Evolutionary conservation across 2,113 vertebrate species (phyloP), one percentile per base, ranked within the genome.

Genomic region (Tylochromis polylepis): DNA sequence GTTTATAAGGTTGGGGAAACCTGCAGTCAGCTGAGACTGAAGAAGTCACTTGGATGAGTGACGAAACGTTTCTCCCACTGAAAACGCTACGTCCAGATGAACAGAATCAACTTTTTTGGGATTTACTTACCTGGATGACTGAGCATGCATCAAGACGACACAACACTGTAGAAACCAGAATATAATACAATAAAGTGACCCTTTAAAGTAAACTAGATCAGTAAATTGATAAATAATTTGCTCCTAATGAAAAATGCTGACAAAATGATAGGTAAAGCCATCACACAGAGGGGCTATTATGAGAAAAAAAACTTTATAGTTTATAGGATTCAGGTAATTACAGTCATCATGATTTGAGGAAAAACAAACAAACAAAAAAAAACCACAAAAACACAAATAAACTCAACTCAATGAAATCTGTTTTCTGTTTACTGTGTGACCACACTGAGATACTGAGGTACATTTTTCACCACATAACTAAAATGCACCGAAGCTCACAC

Each of bases 201-300:
- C 11, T 41, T 38, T 22, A 70, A 70, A 70, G 65, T 43, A 43
- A 24, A n/a, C 10, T 3, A 29, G 24, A 49, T 75, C 49, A 75
- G 16, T 51, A 49, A 49, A 51, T 12, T 31, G 4, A 75, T 31
- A 51, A 75, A 75, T 75, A 5, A 20, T 20, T 51, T 75, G 43
- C 5, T 75, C 4, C 1, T 20, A 11, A 49, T 72, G 8, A 46
- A 72, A 72, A 72, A 46, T 27, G 9, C 38, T 27, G 38, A 72
- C n/a, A 46, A 14, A 65, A 38, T 38, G 20, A 38, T 11, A 0
- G 0, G 65, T 43, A 72, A 72, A 72, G 14, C 22, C 8, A 0
- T 72, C 22, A 72, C 22, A 72, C n/a, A 72, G 65, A 72, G 38
- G 3, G 38, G 14, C 38, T 27, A 46, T 27, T 46, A 72, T 8